A percentile compares a stretch with the other conserved stretches of the same genome.
phyloP scores from a whole-genome alignment of 2,113 vertebrate species.

The Pagrus major region DNA sequence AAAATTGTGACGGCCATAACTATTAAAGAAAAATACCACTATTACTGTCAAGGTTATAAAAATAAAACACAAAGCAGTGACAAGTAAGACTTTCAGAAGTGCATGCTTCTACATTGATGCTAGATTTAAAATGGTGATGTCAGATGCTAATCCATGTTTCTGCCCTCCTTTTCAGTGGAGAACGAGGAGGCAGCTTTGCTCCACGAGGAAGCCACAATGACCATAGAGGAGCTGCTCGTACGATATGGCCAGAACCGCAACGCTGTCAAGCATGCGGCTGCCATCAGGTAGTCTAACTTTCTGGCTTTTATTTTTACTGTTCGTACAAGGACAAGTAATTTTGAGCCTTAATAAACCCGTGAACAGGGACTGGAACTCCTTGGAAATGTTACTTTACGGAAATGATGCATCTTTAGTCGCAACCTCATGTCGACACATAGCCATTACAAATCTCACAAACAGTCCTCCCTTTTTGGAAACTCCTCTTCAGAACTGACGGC shows the following conservation, averaged over 20 bases:
- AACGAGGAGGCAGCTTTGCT: constrained; percentile 96
- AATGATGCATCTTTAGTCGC: not conserved
- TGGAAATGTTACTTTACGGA: not conserved
- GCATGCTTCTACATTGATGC: not conserved
- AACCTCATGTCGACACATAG: not conserved
- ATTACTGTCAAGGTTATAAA: too few species aligned
- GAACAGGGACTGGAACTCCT: not conserved
- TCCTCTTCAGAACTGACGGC: not conserved
- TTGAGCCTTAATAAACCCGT: not conserved
- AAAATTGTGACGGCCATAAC: not conserved
- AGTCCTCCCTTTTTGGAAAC: not conserved
- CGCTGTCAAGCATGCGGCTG: constrained; percentile 86
- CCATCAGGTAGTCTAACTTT: constrained; percentile 70
- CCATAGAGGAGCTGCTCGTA: constrained; percentile 96
- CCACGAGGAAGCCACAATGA: constrained; percentile 98
- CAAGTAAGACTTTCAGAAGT: not conserved
- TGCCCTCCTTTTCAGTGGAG: constrained; percentile 87
- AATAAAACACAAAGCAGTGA: not conserved
- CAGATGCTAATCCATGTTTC: not conserved
- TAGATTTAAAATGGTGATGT: not conserved
- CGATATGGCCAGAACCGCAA: constrained; percentile 94
- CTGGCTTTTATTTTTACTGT: not conserved
- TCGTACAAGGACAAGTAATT: not conserved
- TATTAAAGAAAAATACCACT: not conserved
- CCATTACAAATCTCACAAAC: not conserved